Evolutionary conservation across 2,113 vertebrate species (phyloP).

Genomic region (Natator depressus): DNA sequence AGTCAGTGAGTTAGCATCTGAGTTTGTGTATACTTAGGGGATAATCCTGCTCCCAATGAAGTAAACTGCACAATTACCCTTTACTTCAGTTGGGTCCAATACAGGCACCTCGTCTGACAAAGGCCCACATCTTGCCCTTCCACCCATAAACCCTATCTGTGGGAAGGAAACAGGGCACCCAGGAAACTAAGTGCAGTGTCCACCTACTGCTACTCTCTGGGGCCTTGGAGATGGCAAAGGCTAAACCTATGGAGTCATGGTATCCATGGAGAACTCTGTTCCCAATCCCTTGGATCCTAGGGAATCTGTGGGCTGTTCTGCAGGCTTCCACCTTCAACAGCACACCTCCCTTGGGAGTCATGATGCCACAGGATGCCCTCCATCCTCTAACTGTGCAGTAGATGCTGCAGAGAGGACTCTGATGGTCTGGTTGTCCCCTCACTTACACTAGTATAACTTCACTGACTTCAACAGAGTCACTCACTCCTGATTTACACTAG

Average conservation of each 20-base stretch:
- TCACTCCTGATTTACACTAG: background rate
- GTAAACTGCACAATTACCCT: background rate
- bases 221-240: background rate
- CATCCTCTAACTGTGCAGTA: background rate
- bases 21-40: background rate
- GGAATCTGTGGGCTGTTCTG: background rate
- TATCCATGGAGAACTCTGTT: background rate
- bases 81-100: background rate
- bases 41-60: background rate
- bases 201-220: background rate
- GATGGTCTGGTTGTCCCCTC: rapidly evolving
- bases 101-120: no score
- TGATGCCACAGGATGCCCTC: background rate
- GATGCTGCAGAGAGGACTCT: background rate
- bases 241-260: background rate
- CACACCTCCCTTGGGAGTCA: background rate
- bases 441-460: rapidly evolving
- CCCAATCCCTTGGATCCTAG: background rate
- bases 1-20: background rate
- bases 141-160: no score
- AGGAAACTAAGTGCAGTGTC: background rate
- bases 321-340: background rate
- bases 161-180: background rate
- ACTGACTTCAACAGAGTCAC: background rate
- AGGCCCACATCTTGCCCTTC: background rate